Conservation (phyloP, 2,888 invertebrate species). For the Athalia circularis region DNA sequence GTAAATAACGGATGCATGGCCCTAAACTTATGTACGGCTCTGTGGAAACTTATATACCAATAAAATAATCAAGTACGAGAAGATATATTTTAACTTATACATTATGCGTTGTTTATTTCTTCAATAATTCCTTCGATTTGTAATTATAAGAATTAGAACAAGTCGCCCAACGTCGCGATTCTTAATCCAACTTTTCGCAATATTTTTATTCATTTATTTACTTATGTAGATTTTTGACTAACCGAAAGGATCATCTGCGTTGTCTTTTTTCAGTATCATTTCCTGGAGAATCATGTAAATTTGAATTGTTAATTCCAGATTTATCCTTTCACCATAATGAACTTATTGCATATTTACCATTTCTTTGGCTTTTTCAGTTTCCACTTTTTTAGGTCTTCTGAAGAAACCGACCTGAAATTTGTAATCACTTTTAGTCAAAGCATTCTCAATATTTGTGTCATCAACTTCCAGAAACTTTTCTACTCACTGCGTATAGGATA, state of each 20-base stretch:
- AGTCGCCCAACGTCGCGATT: background rate
- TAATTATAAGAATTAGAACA: background rate
- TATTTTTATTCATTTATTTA: too few species aligned
- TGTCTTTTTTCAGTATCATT: background rate
- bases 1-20: too few species aligned
- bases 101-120: background rate
- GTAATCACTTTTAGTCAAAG: background rate
- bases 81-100: conserved; percentile 4
- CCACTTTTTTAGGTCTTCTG: conserved; percentile 54
- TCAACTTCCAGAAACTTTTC: background rate
- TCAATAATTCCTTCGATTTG: background rate
- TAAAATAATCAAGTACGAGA: too few species aligned
- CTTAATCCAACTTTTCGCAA: background rate
- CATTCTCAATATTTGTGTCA: background rate
- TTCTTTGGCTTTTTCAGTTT: conserved; percentile 44
- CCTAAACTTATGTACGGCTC: too few species aligned
- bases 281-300: conserved; percentile 8
- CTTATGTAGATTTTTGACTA: too few species aligned
- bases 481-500: conserved; percentile 7
- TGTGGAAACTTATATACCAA: too few species aligned
- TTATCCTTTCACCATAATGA: background rate
- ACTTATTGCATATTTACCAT: background rate
- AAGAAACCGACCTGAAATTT: conserved; percentile 59
- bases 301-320: too few species aligned
- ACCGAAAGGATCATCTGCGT: background rate